Conservation (phyloP, 1,140 invertebrate genomes). For the Drosophila setifemur region DNA sequence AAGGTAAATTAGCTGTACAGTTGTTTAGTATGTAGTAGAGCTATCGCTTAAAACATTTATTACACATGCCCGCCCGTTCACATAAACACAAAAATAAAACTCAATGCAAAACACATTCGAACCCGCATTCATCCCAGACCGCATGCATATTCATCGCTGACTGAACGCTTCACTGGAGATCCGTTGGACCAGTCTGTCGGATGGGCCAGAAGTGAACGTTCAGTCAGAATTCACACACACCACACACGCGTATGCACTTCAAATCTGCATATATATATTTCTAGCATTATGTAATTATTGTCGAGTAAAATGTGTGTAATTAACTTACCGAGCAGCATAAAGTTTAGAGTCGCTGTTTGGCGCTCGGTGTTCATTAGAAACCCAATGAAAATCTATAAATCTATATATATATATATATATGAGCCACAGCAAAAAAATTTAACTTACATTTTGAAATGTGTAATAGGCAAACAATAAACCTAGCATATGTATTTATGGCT, state of each 20-base stretch:
- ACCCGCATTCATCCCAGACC: slow-evolving; percentile 9
- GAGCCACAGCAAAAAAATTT: slow-evolving; percentile 26
- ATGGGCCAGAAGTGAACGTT: slow-evolving; percentile 25
- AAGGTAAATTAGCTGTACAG: slow-evolving; percentile 78
- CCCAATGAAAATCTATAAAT: slow-evolving; percentile 17
- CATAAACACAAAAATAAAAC: slow-evolving; percentile 17
- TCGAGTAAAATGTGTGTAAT: slow-evolving; percentile 69
- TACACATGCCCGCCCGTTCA: slow-evolving; percentile 44
- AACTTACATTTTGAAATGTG: slow-evolving; percentile 56
- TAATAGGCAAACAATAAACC: slow-evolving; percentile 73
- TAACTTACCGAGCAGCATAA: slow-evolving; percentile 68
- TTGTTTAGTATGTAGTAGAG: slow-evolving; percentile 67
- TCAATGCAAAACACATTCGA: neutral
- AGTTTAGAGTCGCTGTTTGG: slow-evolving; percentile 48
- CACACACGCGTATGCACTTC: slow-evolving; percentile 19
- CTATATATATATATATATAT: slow-evolving; percentile 12
- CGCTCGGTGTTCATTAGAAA: slow-evolving; percentile 52
- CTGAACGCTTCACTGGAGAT: slow-evolving; percentile 57
- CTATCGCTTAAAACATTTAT: slow-evolving; percentile 72
- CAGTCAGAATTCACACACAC: slow-evolving; percentile 12
- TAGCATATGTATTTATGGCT: slow-evolving; percentile 74
- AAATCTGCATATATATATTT: slow-evolving; percentile 60
- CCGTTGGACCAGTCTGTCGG: slow-evolving; percentile 9
- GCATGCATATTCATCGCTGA: slow-evolving; percentile 25
- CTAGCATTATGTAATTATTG: slow-evolving; percentile 75